Evolutionary conservation across 2,113 vertebrate genomes (phyloP), one percentile per base, ranked within the genome.

Genomic region (Urocynchramus pylzowi): DNA sequence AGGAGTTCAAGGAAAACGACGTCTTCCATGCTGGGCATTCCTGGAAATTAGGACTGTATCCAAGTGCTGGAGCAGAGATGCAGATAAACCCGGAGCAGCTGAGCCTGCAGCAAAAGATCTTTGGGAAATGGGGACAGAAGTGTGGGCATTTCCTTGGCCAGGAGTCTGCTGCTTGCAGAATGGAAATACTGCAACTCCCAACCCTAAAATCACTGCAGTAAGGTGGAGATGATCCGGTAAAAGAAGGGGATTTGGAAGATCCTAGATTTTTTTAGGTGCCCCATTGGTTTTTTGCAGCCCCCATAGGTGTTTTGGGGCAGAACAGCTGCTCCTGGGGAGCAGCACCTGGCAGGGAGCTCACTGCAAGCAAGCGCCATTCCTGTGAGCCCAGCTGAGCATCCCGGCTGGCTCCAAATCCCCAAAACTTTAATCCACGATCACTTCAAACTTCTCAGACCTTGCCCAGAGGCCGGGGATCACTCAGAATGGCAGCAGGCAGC

Each of bases 301-400:
- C 20, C 39, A 2, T 7, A 12, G 68, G 27, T 21, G 19, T n/a
- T 56, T 39, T 5, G 20, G 52, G 82, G 9, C 27, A 35, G 50
- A 5, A 11, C 2, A 30, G 35, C 9, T 1, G 1, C 18, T 64
- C 26, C 26, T 1, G 6, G 37, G 27, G 31, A 87, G 54, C 60
- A 57, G 50, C 64, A 52, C 14, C 60, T 13, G 3, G 1, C 35
- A 16, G 14, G 44, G 52, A 73, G 5, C 31, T 52, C n/a, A 3
- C 52, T 1, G 2, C 42, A 27, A 76, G 52, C 9, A 8, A 83
- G 19, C 2, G 0, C 33, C 11, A 2, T 9, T 71, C n/a, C 53
- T 0, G 0, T 1, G 22, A 50, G 41, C 16, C 13, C 27, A 13
- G 27, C 53, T 2, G 1, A 2, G 33, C 57, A 52, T 21, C 74